These are phyloP conservation scores for Misgurnus anguillicaudatus DNA, from an alignment of 2,113 vertebrate species.

Conservation along the genomic window DNA sequence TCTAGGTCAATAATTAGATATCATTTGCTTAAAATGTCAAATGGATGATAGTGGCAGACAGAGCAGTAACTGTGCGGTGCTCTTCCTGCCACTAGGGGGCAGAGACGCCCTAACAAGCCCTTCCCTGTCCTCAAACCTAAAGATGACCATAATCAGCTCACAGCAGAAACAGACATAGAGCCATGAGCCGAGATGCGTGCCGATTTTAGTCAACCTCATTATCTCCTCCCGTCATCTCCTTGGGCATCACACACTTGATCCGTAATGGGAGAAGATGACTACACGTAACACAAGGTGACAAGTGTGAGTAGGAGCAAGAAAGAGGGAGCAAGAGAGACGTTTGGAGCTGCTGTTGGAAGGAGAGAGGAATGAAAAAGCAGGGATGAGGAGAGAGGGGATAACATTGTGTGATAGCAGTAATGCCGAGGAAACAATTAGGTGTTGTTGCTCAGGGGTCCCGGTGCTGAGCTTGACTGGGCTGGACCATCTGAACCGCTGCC, in stretches of 20 bases:
- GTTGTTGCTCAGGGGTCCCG: constrained; percentile 80
- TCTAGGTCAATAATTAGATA: constrained; percentile 7
- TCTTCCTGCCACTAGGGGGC: constrained; percentile 52
- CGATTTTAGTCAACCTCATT: constrained; percentile 20
- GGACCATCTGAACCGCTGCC: constrained; percentile 78
- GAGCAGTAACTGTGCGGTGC: constrained; percentile 31
- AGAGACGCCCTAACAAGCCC: constrained; percentile 23
- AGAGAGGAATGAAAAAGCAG: constrained; percentile 61
- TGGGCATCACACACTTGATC: constrained; percentile 8
- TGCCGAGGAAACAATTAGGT: constrained; percentile 70
- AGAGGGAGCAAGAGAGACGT: constrained; percentile 4
- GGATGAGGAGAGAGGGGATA: constrained; percentile 58
- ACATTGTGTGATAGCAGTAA: constrained; percentile 37
- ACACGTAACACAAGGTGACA: constrained; percentile 20
- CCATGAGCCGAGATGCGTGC: not conserved
- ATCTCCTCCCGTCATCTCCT: constrained; percentile 5
- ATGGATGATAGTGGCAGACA: constrained; percentile 3
- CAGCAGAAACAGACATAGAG: not conserved
- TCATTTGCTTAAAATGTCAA: constrained; percentile 39
- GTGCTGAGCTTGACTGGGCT: constrained; percentile 77
- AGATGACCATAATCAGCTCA: not conserved
- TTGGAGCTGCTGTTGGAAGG: constrained; percentile 58
- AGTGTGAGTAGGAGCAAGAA: constrained; percentile 20
- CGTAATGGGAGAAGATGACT: not conserved
- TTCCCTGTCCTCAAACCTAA: constrained; percentile 26